Percentiles rank a stretch among this genome's conserved stretches.
Evolutionary conservation across 2,113 vertebrate genomes (phyloP).

Genomic region (Loxodonta africana): DNA sequence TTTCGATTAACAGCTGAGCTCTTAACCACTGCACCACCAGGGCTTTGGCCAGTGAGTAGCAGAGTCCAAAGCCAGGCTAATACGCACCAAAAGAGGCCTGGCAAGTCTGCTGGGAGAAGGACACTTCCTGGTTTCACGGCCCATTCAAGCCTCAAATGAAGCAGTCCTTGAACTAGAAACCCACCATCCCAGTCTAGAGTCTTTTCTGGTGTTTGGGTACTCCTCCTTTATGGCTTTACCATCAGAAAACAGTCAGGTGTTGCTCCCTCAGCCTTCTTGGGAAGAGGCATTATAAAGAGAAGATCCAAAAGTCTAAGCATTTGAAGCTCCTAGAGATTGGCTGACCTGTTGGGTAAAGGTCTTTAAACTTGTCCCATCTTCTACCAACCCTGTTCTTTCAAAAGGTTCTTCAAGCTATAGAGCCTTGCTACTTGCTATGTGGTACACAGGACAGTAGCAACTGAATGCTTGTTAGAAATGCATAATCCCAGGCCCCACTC

Average conservation of each 20-base stretch:
- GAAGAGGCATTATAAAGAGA: neutral
- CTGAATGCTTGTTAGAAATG: no score
- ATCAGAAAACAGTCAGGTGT: neutral
- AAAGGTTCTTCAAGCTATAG: neutral
- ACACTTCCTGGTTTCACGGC: neutral
- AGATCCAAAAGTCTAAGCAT: neutral
- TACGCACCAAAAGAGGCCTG: neutral
- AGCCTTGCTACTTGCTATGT: neutral
- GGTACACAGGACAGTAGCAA: accelerated
- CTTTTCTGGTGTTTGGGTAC: neutral
- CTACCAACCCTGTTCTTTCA: neutral
- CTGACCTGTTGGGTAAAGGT: neutral
- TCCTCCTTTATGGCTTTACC: neutral
- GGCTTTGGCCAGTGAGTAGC: neutral
- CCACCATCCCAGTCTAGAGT: neutral
- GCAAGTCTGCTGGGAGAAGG: neutral
- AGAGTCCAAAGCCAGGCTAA: neutral
- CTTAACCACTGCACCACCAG: no score
- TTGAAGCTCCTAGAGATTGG: neutral
- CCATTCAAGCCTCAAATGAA: neutral
- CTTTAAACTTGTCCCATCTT: neutral
- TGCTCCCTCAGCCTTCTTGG: neutral
- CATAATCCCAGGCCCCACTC: no score
- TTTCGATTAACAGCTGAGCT: no score
- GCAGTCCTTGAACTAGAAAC: no score